These are phyloP conservation scores for Frieseomelitta varia DNA, from an alignment of 1,140 invertebrate species.

Conservation along the genomic window DNA sequence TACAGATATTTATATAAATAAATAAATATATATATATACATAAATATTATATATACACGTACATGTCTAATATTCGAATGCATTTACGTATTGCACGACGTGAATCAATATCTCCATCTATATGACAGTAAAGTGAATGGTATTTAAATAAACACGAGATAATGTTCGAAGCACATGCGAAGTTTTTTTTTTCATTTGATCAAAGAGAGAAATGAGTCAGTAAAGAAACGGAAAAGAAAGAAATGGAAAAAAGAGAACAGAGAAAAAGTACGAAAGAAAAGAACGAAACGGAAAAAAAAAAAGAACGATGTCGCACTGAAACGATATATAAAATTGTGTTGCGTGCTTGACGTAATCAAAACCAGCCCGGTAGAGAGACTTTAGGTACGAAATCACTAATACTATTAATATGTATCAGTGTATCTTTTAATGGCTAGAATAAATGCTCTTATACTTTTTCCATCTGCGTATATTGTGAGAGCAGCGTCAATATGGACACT, in stretches of 20 bases:
- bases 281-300: constrained; percentile 9
- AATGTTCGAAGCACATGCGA: constrained; percentile 46
- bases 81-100: constrained; percentile 43
- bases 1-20: constrained; percentile 39
- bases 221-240: constrained; percentile 42
- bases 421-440: constrained; percentile 79
- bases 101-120: constrained; percentile 46
- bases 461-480: constrained; percentile 80
- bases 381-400: constrained; percentile 82
- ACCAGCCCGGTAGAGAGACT: constrained; percentile 81
- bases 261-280: not conserved
- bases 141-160: constrained; percentile 56
- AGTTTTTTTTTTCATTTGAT: constrained; percentile 53
- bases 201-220: constrained; percentile 30
- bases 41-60: constrained; percentile 35
- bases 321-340: constrained; percentile 55
- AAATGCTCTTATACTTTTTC: constrained; percentile 78
- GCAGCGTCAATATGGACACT: constrained; percentile 78
- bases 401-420: constrained; percentile 82
- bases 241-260: constrained; percentile 24
- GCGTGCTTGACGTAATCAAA: constrained; percentile 80
- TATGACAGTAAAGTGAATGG: constrained; percentile 45
- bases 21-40: constrained; percentile 29
- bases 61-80: constrained; percentile 39
- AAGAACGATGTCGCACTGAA: constrained; percentile 31